Percentiles rank a stretch among this genome's conserved stretches.
Conservation (phyloP, 1,140 invertebrate species). For the Pseudomyrmex cubaensis region DNA sequence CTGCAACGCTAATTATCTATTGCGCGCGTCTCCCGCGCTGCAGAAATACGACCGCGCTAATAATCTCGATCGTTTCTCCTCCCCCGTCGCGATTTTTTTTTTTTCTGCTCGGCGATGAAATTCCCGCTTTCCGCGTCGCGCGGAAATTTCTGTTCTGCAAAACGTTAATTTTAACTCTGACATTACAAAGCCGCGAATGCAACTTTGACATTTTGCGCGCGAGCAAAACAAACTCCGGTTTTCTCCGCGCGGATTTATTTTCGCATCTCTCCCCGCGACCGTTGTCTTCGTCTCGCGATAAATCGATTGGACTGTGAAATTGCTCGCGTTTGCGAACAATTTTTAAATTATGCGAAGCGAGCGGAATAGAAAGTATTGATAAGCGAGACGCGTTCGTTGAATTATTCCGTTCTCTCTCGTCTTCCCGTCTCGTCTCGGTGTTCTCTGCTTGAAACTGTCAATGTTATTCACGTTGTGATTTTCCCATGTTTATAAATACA, state of each 20-base stretch:
- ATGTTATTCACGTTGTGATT: constrained; percentile 15
- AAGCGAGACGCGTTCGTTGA: neutral
- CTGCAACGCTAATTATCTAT: constrained; percentile 45
- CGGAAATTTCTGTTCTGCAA: neutral
- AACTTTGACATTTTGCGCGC: constrained; percentile 30
- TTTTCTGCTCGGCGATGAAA: neutral
- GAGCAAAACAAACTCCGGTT: neutral
- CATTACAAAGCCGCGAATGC: neutral
- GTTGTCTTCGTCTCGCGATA: too few species aligned
- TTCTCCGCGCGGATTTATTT: neutral
- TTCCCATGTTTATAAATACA: constrained; percentile 50
- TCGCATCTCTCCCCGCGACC: too few species aligned
- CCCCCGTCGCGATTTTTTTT: neutral
- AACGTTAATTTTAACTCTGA: constrained; percentile 8
- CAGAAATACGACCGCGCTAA: neutral
- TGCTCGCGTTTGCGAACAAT: neutral
- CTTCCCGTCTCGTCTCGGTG: too few species aligned
- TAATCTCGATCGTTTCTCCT: constrained; percentile 22
- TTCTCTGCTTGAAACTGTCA: neutral
- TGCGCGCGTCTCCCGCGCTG: constrained; percentile 23
- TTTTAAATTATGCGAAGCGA: constrained; percentile 9
- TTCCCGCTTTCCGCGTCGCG: too few species aligned
- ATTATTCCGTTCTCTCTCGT: constrained; percentile 44
- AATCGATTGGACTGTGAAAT: neutral
- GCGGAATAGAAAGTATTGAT: neutral